Evolutionary conservation across 2,113 vertebrate genomes (phyloP).

Genomic region (Emydura subglobosa): DNA sequence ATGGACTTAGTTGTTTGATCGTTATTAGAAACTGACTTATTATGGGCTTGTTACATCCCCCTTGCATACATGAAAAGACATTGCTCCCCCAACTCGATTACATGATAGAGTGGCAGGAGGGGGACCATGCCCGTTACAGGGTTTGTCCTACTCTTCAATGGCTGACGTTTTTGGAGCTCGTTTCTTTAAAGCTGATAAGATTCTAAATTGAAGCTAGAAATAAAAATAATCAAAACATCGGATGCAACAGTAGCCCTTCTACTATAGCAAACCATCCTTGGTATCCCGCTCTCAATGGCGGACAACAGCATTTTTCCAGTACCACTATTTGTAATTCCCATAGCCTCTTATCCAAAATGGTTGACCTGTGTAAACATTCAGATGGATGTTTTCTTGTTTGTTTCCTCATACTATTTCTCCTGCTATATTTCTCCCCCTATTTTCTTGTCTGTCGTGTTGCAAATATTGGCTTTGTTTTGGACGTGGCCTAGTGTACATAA

Average conservation of each 20-base stretch:
- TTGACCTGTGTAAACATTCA: neutral
- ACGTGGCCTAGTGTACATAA: slow-evolving; percentile 84
- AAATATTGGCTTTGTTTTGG: slow-evolving; percentile 84
- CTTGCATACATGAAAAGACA: neutral
- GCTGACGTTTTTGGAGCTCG: neutral
- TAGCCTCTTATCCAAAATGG: neutral
- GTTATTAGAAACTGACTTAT: neutral
- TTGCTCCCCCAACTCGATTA: neutral
- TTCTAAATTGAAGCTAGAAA: neutral
- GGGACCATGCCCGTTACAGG: neutral
- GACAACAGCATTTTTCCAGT: neutral
- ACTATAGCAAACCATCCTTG: neutral
- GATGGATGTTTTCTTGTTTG: slow-evolving; percentile 18
- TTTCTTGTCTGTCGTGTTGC: slow-evolving; percentile 79
- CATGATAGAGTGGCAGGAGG: neutral
- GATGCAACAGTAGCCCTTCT: neutral
- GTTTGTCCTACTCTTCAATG: neutral
- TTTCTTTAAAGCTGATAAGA: neutral
- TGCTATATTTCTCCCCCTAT: slow-evolving; percentile 64
- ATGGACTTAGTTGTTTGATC: neutral
- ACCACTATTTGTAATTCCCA: neutral
- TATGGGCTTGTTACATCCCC: no score
- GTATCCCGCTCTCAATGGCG: neutral
- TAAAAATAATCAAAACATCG: neutral
- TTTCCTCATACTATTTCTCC: slow-evolving; percentile 15